Percentiles rank a stretch among this genome's conserved stretches.
phyloP scores from a whole-genome alignment of 2,888 invertebrate genomes.

The Capitulum mitella region DNA sequence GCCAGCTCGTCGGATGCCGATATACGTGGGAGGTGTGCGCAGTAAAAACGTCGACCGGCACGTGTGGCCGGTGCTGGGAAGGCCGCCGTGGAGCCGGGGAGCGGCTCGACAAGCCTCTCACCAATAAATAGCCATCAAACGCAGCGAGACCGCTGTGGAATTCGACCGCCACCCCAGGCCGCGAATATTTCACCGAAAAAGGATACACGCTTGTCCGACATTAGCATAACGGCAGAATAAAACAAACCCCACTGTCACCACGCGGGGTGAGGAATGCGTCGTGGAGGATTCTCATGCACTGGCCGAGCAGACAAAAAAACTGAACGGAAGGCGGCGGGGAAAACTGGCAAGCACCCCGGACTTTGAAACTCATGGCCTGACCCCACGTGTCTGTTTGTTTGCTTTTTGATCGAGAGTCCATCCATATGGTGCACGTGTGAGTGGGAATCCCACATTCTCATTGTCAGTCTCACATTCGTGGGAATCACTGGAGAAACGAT shows the following conservation, averaged over 20 bases:
- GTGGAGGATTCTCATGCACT: too few relatives aligned
- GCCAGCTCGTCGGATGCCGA: background rate
- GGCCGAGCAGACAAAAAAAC: too few relatives aligned
- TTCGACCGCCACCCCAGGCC: background rate
- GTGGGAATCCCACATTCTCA: too few relatives aligned
- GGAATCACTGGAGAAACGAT: too few relatives aligned
- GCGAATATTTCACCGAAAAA: background rate
- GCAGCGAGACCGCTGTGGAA: background rate
- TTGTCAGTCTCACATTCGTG: too few relatives aligned
- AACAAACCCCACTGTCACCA: constrained; percentile 10
- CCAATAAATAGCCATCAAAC: background rate
- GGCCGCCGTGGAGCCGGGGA: too few relatives aligned
- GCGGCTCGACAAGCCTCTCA: background rate
- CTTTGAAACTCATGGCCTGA: too few relatives aligned
- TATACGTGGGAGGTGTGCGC: background rate
- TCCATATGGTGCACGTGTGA: too few relatives aligned
- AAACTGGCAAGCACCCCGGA: too few relatives aligned
- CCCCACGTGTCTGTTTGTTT: too few relatives aligned
- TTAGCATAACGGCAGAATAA: constrained; percentile 19
- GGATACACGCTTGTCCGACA: background rate
- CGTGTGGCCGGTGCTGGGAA: background rate
- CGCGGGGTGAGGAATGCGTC: background rate
- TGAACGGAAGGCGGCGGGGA: too few relatives aligned
- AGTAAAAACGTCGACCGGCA: background rate
- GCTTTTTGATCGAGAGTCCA: too few relatives aligned